Conservation (phyloP, 2,888 invertebrate species). For the Allophyes oxyacanthae region DNA sequence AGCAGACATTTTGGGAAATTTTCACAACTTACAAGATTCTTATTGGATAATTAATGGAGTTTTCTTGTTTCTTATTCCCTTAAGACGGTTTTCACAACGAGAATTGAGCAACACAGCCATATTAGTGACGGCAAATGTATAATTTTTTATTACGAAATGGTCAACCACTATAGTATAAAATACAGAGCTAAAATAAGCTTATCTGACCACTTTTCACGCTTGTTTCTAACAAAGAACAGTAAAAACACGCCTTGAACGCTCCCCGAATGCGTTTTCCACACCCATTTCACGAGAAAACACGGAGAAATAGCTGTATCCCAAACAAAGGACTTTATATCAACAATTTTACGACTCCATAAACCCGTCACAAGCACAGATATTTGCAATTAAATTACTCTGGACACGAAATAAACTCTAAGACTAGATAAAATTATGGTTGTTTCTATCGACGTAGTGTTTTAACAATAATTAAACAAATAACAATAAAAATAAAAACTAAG, state of each 20-base stretch:
- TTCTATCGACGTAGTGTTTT: slow-evolving; percentile 68
- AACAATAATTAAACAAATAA: slow-evolving; percentile 81
- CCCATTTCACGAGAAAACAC: slow-evolving; percentile 58
- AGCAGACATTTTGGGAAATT: slow-evolving; percentile 74
- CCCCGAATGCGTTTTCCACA: slow-evolving; percentile 49
- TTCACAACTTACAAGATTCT: slow-evolving; percentile 63
- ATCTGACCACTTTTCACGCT: slow-evolving; percentile 49
- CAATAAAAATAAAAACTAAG: slow-evolving; percentile 84
- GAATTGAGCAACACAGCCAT: slow-evolving; percentile 71
- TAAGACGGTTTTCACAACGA: slow-evolving; percentile 58
- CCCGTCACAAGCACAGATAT: slow-evolving; percentile 73
- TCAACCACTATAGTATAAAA: slow-evolving; percentile 22
- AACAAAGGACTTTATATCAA: slow-evolving; percentile 84
- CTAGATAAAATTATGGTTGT: slow-evolving; percentile 81
- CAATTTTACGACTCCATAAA: slow-evolving; percentile 84
- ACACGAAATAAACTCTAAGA: slow-evolving; percentile 72
- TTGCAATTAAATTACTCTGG: slow-evolving; percentile 68
- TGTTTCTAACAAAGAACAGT: slow-evolving; percentile 44
- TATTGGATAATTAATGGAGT: slow-evolving; percentile 66
- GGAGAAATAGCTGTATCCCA: slow-evolving; percentile 67
- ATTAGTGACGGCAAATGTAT: slow-evolving; percentile 52
- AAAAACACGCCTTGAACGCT: slow-evolving; percentile 43
- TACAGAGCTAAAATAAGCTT: slow-evolving; percentile 32
- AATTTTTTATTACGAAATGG: slow-evolving; percentile 63
- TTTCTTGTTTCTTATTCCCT: slow-evolving; percentile 58